Conservation (phyloP, 2,888 invertebrate genomes). For the Gari tellinella region DNA sequence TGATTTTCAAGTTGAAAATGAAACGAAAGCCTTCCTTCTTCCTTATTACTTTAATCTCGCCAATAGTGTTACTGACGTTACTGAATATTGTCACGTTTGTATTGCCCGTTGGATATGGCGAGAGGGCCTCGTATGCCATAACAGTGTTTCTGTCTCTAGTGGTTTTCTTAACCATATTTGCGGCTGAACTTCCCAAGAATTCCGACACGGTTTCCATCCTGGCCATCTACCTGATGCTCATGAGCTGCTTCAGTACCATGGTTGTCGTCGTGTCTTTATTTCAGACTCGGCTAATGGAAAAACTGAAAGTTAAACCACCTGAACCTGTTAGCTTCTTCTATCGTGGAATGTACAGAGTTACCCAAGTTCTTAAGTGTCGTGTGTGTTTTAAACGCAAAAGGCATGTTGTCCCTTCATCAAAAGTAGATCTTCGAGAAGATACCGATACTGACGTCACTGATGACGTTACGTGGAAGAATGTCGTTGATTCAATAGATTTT, state of each 20-base stretch:
- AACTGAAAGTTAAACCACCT: no score
- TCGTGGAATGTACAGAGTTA: no score
- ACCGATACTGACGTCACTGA: no score
- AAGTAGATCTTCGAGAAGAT: no score
- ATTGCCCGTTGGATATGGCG: conserved; percentile 20
- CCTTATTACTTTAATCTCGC: conserved; percentile 15
- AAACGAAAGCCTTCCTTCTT: conserved; percentile 25
- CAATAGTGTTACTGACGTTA: conserved; percentile 8
- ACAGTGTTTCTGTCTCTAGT: conserved; percentile 36
- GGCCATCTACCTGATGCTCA: conserved; percentile 12
- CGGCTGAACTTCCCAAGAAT: conserved; percentile 32
- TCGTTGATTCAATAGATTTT: no score
- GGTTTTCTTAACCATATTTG: conserved; percentile 33
- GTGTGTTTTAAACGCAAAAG: no score
- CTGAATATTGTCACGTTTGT: no score
- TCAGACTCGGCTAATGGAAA: no score
- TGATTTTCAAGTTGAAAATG: conserved; percentile 21
- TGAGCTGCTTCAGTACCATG: conserved; percentile 20
- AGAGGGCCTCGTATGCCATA: conserved; percentile 26
- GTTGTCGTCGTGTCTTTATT: conserved; percentile 14
- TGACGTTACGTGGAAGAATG: no score
- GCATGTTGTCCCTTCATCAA: no score
- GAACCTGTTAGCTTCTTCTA: no score
- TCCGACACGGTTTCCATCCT: conserved; percentile 17
- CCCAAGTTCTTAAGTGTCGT: no score